Conservation (phyloP, 2,797 vertebrate species). For the Mus caroli region DNA sequence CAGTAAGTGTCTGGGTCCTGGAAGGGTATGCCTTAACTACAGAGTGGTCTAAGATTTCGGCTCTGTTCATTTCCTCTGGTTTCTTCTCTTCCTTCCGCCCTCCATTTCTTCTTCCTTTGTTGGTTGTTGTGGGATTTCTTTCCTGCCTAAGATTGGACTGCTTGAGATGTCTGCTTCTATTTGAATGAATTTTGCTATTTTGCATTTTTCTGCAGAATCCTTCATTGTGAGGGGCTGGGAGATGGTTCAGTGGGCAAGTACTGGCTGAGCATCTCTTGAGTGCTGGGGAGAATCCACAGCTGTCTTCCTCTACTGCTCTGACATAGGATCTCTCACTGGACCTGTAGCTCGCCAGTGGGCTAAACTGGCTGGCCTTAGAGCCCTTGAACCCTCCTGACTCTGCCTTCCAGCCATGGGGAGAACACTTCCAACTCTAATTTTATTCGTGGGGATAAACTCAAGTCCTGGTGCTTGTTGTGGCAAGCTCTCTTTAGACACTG, state of each 20-base stretch:
- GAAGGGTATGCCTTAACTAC: background rate
- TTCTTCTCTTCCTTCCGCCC: background rate
- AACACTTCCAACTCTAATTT: background rate
- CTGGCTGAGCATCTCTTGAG: background rate
- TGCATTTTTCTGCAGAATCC: background rate
- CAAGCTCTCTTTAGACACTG: background rate
- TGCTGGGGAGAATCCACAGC: background rate
- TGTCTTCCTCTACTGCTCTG: background rate
- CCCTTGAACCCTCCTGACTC: background rate
- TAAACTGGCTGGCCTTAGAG: background rate
- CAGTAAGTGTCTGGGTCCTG: background rate
- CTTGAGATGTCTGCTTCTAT: background rate
- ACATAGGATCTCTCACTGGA: background rate
- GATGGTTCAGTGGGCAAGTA: background rate
- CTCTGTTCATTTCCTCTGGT: background rate
- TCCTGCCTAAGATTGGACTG: background rate
- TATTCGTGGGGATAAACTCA: background rate
- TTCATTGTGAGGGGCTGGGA: background rate
- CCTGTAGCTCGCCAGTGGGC: background rate
- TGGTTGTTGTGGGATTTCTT: background rate
- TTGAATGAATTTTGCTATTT: background rate
- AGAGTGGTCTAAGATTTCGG: background rate
- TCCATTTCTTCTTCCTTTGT: background rate
- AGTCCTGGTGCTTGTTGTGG: background rate
- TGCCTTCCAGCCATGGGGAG: background rate